phyloP scores from a whole-genome alignment of 2,113 vertebrate species.

The Brienomyrus longianalis region DNA sequence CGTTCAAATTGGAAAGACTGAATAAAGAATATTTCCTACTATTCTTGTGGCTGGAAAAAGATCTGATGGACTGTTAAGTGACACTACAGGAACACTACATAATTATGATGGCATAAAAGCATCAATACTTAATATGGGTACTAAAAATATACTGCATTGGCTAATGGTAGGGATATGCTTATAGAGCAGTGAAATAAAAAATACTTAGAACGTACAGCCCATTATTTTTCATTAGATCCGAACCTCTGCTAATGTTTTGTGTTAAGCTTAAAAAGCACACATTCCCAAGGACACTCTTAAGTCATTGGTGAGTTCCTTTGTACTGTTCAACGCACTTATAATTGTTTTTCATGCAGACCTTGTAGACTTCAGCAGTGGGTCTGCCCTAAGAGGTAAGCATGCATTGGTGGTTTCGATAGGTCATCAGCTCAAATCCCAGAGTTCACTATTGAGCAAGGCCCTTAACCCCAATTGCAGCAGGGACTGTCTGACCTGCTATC shows the following conservation, averaged over 20 bases:
- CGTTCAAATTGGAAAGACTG: background rate
- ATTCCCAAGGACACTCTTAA: background rate
- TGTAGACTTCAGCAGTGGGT: background rate
- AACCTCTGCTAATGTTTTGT: background rate
- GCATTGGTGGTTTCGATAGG: background rate
- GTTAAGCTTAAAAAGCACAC: background rate
- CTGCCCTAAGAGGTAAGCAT: background rate
- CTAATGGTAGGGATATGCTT: background rate
- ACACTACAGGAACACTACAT: background rate
- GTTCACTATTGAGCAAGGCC: background rate
- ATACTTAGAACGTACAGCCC: background rate
- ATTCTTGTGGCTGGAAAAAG: background rate
- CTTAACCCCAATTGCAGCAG: background rate
- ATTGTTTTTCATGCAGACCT: background rate
- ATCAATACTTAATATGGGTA: background rate
- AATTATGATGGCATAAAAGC: background rate
- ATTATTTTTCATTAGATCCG: background rate
- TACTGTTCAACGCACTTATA: background rate
- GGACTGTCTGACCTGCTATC: background rate
- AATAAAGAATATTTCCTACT: background rate
- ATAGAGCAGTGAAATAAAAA: background rate
- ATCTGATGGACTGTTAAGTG: background rate
- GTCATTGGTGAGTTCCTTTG: background rate
- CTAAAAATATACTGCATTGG: background rate
- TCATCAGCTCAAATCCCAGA: background rate